A percentile compares a stretch with the other conserved stretches of the same genome.
These are phyloP conservation scores for Drosophila niveifrons DNA, from an alignment of 2,888 invertebrate species.

Conservation along the genomic window DNA sequence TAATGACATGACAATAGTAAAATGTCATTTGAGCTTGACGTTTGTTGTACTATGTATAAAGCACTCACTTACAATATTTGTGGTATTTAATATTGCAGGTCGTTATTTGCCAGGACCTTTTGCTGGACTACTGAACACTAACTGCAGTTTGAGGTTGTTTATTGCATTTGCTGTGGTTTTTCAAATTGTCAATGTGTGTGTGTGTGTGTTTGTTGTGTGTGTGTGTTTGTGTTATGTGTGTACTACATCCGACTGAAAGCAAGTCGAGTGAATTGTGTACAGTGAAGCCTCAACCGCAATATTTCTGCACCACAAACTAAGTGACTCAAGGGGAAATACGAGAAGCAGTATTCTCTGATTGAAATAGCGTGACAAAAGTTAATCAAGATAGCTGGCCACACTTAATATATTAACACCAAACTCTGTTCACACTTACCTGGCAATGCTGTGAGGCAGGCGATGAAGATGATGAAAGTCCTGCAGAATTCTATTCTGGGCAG, in stretches of 20 bases:
- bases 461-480: constrained; percentile 44
- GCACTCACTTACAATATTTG: constrained; percentile 35
- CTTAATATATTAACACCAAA: background rate
- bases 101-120: constrained; percentile 4
- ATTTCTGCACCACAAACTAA: constrained; percentile 49
- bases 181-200: constrained; percentile 3
- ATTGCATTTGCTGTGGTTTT: constrained; percentile 41
- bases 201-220: background rate
- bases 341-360: background rate
- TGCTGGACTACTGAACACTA: background rate
- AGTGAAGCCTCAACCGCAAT: constrained; percentile 44
- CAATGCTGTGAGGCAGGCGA: constrained; percentile 56
- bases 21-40: background rate
- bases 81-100: constrained; percentile 23
- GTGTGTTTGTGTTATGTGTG: background rate
- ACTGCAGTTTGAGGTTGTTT: constrained; percentile 40
- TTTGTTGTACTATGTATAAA: constrained; percentile 7
- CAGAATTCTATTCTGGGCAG: constrained; percentile 45
- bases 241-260: background rate
- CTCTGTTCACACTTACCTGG: constrained; percentile 65
- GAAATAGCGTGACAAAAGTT: constrained; percentile 11
- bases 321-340: constrained; percentile 7
- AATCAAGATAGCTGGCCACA: constrained; percentile 5
- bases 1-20: background rate
- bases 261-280: background rate